phyloP scores from a whole-genome alignment of 2,113 vertebrate genomes.

The Microtus pennsylvanicus region DNA sequence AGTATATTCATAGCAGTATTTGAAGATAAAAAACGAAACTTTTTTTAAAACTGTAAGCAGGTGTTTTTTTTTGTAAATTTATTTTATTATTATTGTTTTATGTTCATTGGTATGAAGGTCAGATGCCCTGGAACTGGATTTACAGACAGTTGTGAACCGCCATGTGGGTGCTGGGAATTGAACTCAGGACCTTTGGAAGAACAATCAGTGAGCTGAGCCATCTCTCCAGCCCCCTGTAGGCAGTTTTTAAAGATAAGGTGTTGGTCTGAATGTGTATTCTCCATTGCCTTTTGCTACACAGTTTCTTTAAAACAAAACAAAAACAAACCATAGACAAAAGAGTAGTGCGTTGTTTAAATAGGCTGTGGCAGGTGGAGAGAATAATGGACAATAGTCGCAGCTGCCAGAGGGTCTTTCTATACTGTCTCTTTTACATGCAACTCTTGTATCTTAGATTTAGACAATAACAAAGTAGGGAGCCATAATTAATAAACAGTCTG shows the following conservation, averaged over 20 bases:
- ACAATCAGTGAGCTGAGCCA: no score
- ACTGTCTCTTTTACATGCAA: neutral
- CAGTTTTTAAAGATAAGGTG: constrained; percentile 29
- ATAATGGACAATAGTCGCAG: neutral
- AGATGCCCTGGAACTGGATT: no score
- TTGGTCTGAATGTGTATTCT: constrained; percentile 48
- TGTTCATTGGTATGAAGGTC: no score
- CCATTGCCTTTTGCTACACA: constrained; percentile 21
- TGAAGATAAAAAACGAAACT: neutral
- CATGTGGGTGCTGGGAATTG: no score
- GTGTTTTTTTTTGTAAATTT: neutral
- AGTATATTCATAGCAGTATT: neutral
- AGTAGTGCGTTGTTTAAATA: neutral
- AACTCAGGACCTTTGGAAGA: no score
- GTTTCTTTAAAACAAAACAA: neutral
- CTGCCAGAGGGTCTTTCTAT: neutral
- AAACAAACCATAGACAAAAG: neutral
- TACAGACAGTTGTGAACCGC: no score
- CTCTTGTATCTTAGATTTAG: constrained; percentile 26
- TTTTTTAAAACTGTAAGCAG: neutral
- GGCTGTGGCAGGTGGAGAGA: neutral
- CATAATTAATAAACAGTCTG: constrained; percentile 29
- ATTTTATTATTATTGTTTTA: no score
- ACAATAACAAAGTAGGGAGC: neutral
- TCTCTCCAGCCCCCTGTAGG: no score